Conservation (phyloP, 2,113 vertebrate species). For the Dryoscopus gambensis region DNA sequence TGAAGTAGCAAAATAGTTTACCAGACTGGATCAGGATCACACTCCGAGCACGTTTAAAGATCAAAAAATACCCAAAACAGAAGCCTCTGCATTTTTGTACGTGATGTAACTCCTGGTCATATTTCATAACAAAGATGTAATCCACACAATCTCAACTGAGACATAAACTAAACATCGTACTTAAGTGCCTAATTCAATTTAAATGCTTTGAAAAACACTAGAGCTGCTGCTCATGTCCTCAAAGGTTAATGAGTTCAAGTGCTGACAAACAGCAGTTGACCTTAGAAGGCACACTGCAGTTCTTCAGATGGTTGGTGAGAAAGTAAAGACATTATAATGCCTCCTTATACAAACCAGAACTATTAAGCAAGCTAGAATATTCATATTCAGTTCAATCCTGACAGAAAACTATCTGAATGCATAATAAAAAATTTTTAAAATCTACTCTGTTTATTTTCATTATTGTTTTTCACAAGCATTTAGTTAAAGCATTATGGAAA, state of each 20-base stretch:
- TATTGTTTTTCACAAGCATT: neutral
- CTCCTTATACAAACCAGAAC: neutral
- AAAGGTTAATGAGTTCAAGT: neutral
- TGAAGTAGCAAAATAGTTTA: neutral
- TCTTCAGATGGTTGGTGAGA: neutral
- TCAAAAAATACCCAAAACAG: neutral
- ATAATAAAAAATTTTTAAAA: neutral
- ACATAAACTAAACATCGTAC: neutral
- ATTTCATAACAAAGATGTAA: neutral
- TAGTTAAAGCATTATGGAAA: neutral
- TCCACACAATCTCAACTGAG: neutral
- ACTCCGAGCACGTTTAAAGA: neutral
- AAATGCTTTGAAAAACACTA: neutral
- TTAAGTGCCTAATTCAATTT: neutral
- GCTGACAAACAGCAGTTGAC: neutral
- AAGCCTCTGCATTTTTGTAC: neutral
- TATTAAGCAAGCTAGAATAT: neutral
- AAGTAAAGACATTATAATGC: neutral
- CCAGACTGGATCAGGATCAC: neutral
- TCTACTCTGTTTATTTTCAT: neutral
- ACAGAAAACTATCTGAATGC: neutral
- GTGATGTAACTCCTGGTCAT: neutral
- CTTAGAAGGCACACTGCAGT: neutral
- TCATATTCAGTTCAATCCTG: neutral
- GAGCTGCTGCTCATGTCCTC: neutral